Evolutionary conservation across 2,797 vertebrate genomes (phyloP).

Genomic region (Coilia nasus): DNA sequence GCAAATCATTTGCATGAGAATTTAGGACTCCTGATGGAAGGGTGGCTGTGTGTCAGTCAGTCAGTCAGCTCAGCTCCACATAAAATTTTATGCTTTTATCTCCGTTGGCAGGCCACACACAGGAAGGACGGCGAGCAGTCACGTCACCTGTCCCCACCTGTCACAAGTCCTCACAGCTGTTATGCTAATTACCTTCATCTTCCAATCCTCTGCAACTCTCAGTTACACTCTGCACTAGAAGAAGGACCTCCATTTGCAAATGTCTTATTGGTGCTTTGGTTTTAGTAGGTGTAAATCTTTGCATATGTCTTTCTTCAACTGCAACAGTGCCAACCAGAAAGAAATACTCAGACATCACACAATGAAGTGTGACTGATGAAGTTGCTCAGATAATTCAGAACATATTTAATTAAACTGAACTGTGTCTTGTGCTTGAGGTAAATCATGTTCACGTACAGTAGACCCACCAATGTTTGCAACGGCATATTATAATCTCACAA

Average conservation of each 20-base stretch:
- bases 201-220: conserved; percentile 49
- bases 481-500: too few relatives aligned
- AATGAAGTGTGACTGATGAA: not conserved
- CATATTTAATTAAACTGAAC: not conserved
- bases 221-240: conserved; percentile 37
- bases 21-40: conserved; percentile 57
- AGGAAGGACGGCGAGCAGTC: conserved; percentile 54
- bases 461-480: too few relatives aligned
- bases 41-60: conserved; percentile 44
- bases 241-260: not conserved
- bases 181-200: conserved; percentile 63
- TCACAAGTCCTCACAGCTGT: conserved; percentile 56
- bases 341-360: not conserved
- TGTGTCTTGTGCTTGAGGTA: too few relatives aligned
- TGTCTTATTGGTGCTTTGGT: not conserved
- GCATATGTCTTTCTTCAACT: not conserved
- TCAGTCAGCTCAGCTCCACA: conserved; percentile 46
- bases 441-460: too few relatives aligned
- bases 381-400: not conserved
- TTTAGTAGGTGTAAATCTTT: not conserved
- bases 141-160: conserved; percentile 32
- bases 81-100: conserved; percentile 32
- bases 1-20: conserved; percentile 58
- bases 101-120: conserved; percentile 59
- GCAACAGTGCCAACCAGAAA: not conserved